Evolutionary conservation across 2,888 invertebrate genomes (phyloP).

Genomic region (Diadegma fenestrale): DNA sequence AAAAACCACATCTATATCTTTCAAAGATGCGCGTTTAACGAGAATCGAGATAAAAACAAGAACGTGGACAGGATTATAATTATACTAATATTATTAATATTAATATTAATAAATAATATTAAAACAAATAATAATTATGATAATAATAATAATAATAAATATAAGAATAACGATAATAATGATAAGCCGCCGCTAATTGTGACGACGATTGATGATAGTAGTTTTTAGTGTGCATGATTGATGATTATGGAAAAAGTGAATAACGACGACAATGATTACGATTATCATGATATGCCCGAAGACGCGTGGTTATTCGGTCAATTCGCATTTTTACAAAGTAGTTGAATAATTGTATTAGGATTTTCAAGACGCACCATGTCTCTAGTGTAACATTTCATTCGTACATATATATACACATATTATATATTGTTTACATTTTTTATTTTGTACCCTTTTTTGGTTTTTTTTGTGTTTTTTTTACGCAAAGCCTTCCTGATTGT

Average conservation of each 20-base stretch:
- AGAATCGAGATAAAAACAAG: slow-evolving; percentile 22
- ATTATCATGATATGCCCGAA: slow-evolving; percentile 64
- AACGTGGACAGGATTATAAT: slow-evolving; percentile 59
- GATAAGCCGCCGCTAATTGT: slow-evolving; percentile 49
- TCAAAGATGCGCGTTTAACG: slow-evolving; percentile 41
- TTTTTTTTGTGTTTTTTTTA: slow-evolving; percentile 54
- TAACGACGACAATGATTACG: slow-evolving; percentile 63
- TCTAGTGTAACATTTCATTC: slow-evolving; percentile 61
- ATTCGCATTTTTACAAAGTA: slow-evolving; percentile 77
- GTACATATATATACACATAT: slow-evolving; percentile 38
- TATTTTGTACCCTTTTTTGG: slow-evolving; percentile 40
- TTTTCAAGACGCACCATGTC: slow-evolving; percentile 70
- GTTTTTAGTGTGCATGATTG: slow-evolving; percentile 48
- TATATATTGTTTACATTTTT: slow-evolving; percentile 32
- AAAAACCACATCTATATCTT: slow-evolving; percentile 50
- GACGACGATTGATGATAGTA: slow-evolving; percentile 58
- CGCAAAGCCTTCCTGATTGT: slow-evolving; percentile 51
- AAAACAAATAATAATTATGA: slow-evolving; percentile 39
- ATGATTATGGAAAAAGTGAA: slow-evolving; percentile 60
- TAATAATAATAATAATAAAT: slow-evolving; percentile 49
- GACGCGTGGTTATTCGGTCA: slow-evolving; percentile 68
- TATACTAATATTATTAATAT: slow-evolving; percentile 57
- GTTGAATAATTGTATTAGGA: slow-evolving; percentile 76
- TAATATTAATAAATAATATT: slow-evolving; percentile 43
- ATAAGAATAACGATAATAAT: slow-evolving; percentile 38